Conservation (phyloP, 2,113 vertebrate species). For the Atlantisia rogersi region DNA sequence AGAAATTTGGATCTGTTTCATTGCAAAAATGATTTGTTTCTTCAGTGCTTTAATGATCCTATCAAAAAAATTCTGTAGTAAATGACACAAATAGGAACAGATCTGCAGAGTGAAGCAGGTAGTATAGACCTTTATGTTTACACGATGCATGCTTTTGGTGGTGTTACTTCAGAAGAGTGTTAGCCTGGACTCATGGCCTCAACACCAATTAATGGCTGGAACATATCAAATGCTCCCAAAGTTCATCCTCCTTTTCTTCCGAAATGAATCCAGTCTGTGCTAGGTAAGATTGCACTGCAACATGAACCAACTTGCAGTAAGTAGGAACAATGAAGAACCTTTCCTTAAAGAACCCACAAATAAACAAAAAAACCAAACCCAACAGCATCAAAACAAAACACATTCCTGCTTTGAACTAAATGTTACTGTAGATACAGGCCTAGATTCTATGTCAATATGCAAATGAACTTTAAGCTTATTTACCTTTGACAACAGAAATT, state of each 20-base stretch:
- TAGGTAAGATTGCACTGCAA: background rate
- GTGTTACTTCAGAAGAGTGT: background rate
- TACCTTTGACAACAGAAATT: background rate
- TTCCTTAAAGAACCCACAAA: background rate
- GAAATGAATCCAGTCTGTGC: background rate
- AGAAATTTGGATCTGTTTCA: background rate
- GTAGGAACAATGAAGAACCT: background rate
- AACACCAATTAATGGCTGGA: background rate
- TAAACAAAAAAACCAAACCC: background rate
- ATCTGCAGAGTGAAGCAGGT: background rate
- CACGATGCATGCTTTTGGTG: fast-evolving
- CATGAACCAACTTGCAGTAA: background rate
- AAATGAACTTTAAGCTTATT: background rate
- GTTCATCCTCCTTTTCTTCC: background rate
- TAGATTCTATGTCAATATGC: background rate
- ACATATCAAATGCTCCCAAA: background rate
- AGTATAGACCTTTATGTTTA: background rate
- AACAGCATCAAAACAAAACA: background rate
- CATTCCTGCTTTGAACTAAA: background rate
- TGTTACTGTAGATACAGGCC: background rate
- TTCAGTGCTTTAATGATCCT: background rate
- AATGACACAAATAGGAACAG: background rate
- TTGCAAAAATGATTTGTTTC: background rate
- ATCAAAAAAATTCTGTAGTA: background rate
- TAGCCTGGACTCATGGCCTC: background rate